phyloP scores from a whole-genome alignment of 2,888 invertebrate species.

The Chouioia cunea region DNA sequence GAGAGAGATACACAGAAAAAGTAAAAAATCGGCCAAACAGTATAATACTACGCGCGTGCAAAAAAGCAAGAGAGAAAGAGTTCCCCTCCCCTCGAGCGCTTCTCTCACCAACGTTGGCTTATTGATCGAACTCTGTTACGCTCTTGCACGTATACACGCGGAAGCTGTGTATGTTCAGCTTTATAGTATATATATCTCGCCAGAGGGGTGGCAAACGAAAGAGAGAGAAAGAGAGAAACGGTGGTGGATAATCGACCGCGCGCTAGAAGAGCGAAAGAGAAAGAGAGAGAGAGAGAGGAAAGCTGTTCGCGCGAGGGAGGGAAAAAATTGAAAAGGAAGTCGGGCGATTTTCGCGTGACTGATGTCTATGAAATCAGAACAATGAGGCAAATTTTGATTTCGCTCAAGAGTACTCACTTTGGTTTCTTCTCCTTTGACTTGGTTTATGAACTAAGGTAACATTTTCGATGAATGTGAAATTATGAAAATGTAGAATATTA shows the following conservation, averaged over 20 bases:
- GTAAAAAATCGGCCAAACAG: conserved; percentile 52
- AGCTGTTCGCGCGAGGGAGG: not conserved
- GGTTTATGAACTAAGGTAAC: no score
- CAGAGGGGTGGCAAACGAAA: conserved; percentile 6
- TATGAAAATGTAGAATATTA: no score
- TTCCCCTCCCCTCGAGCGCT: conserved; percentile 34
- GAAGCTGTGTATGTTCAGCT: conserved; percentile 53
- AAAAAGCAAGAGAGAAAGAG: conserved; percentile 45
- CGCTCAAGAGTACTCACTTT: no score
- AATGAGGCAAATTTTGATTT: no score
- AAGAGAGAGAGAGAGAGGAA: conserved; percentile 3
- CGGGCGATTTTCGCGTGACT: conserved; percentile 2
- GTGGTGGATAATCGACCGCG: conserved; percentile 29
- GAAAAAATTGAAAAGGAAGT: conserved; percentile 18
- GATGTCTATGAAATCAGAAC: not conserved
- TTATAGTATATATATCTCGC: no score
- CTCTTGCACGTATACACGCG: conserved; percentile 53
- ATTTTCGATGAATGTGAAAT: no score
- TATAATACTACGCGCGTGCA: no score
- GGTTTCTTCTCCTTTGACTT: no score
- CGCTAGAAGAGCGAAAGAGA: conserved; percentile 11
- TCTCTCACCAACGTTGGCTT: conserved; percentile 55
- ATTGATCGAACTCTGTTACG: conserved; percentile 63
- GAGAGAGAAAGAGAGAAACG: conserved; percentile 28
- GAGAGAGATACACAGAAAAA: conserved; percentile 29